These are phyloP conservation scores for Thaumatotibia leucotreta DNA, from an alignment of 1,140 invertebrate genomes.

Conservation along the genomic window DNA sequence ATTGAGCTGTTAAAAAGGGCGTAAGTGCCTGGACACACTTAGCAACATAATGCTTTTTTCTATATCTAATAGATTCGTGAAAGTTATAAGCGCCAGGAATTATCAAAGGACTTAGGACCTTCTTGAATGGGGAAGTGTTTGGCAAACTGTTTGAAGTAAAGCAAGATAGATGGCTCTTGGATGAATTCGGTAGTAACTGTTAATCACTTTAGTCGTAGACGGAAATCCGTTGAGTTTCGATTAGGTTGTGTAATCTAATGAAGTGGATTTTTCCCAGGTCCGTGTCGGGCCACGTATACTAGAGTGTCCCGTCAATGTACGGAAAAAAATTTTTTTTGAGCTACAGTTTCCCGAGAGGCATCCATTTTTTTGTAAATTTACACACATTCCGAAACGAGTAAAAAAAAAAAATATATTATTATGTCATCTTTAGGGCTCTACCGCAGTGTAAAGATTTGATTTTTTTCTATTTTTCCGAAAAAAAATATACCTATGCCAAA, in stretches of 20 bases:
- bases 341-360: too few species aligned
- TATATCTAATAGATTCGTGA: neutral
- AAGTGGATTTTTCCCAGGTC: too few species aligned
- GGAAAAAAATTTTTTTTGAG: too few species aligned
- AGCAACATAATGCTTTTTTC: neutral
- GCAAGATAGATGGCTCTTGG: neutral
- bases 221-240: neutral
- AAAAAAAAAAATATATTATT: too few species aligned
- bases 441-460: too few species aligned
- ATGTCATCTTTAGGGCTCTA: too few species aligned
- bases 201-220: neutral
- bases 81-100: neutral
- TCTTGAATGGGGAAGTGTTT: neutral
- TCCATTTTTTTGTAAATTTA: too few species aligned
- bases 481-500: too few species aligned
- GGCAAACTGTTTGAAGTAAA: neutral
- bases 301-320: too few species aligned
- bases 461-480: too few species aligned
- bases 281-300: too few species aligned
- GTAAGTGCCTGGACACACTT: neutral
- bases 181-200: neutral
- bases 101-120: neutral
- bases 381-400: too few species aligned
- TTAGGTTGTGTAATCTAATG: neutral
- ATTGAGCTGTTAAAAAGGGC: neutral